Base-by-base conservation (phyloP, 2,888 invertebrate species). In the Cerastis rubricosa region DNA sequence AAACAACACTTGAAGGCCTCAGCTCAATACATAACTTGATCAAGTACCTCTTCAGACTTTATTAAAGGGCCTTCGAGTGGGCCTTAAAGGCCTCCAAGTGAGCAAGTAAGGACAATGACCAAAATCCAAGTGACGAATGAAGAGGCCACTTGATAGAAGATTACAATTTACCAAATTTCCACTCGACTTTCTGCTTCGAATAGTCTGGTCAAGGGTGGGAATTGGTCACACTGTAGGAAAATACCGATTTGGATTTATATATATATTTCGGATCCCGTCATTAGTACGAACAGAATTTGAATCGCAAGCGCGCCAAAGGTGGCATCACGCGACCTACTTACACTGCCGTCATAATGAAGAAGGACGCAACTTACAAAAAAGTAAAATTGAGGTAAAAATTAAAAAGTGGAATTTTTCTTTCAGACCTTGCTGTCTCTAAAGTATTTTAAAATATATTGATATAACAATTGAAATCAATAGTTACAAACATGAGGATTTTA, bases 131-230 rank as follows among this genome's bases (percentile, higher is more conserved):
- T 87, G 87, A 80, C 77, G 77, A 87, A 76, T 85, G 77, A 66
- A 87, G 80, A 80, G 83, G 78, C 65, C 78, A 71, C 83, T 89
- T 84, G 81, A 79, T 63, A 77, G 85, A 81, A 89, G 81, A 89
- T 89, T 89, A 89, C 89, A 89, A 87, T 87, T 89, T 84, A 86
- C 86, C 73, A 86, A 89, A 85, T 85, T 81, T 84, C 83, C 82
- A 85, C 89, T 89, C 77, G 86, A 85, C 85, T 86, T 84, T 86
- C 84, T 83, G 80, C 76, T 84, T 78, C 77, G 71, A 81, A 87
- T 81, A 78, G 85, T 88, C 79, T 29, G 45, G 71, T 81, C 63
- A 65, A 72, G 63, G 22, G 49, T 65, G 11, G 25, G 54, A 5
- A 25, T 19, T 49, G 73, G 85, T 86, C 29, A 4, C 6, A 61